Evolutionary conservation across 2,888 invertebrate species (phyloP), one percentile per base, ranked within the genome.

Genomic region (Drosophila paucipuncta): DNA sequence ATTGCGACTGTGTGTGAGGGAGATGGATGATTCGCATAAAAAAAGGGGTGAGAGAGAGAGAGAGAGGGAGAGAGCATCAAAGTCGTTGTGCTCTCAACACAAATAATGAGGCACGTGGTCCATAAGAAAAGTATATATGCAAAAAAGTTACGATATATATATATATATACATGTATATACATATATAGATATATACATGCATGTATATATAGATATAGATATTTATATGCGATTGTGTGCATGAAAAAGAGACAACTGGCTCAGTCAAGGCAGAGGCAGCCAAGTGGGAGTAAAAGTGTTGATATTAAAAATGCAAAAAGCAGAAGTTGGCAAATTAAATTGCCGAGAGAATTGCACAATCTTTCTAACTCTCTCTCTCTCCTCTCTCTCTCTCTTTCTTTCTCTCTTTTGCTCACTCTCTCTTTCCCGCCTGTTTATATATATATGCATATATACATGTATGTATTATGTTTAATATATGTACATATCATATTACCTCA

Each of bases 81-180:
- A 58, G 50, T 57, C 63, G 54, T 71, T 74, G 68, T 74, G 55
- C 82, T 76, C 78, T 74, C 73, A 58, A 35, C 73, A 10, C 60
- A 75, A 76, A 64, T 80, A 90, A 82, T 82, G 76, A 90, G 90
- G 74, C 90, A 88, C 89, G 90, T 85, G 91, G 89, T 80, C 73
- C 76, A 78, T 69, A 76, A 73, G 72, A 86, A 78, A 57, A 81
- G 57, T 76, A 67, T 31, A 67, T 58, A 66, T 63, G 78, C 69
- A 65, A 73, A 68, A 64, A 58, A 25, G 52, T 43, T 30, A 33
- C 54, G 25, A 22, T 28, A 41, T 25, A 59, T 1, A 22, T 22
- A n/a, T 22, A 65, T 33, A 35, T 16, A 33, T 16, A 28, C 16
- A 25, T 13, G 13, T 16, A n/a, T 16, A 4, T 57, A 16, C 33